A percentile compares a stretch with the other conserved stretches of the same genome.
phyloP scores from a whole-genome alignment of 1,140 invertebrate species.

The Diorhabda carinulata region DNA sequence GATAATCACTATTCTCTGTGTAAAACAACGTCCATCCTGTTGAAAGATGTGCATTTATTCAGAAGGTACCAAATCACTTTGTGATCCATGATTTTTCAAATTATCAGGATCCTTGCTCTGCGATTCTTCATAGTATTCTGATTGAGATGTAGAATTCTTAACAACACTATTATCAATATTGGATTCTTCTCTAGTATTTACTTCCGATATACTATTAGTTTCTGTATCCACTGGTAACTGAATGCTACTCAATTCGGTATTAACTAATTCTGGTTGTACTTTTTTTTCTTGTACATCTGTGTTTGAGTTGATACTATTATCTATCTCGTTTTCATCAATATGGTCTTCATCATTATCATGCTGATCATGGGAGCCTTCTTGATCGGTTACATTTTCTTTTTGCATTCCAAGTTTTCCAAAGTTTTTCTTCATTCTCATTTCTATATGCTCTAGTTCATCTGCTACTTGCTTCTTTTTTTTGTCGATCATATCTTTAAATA shows the following conservation, averaged over 20 bases:
- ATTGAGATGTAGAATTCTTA: too few relatives aligned
- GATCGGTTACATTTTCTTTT: slow-evolving; percentile 21
- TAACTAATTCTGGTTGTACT: background rate
- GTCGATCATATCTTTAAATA: slow-evolving; percentile 49
- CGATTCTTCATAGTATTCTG: too few relatives aligned
- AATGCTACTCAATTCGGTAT: background rate
- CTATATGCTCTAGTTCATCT: slow-evolving; percentile 42
- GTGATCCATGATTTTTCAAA: too few relatives aligned
- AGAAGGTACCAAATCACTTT: too few relatives aligned
- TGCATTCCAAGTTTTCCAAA: slow-evolving; percentile 34
- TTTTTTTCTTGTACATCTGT: background rate
- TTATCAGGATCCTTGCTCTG: too few relatives aligned
- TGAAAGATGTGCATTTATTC: too few relatives aligned
- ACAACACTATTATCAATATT: too few relatives aligned
- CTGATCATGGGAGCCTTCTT: slow-evolving; percentile 19
- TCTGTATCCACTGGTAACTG: background rate
- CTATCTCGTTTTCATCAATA: background rate
- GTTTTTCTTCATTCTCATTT: slow-evolving; percentile 40
- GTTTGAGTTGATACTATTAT: background rate
- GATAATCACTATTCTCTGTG: too few relatives aligned
- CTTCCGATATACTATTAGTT: too few relatives aligned
- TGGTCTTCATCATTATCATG: slow-evolving; percentile 16
- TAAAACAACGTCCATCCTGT: too few relatives aligned
- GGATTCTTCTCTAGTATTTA: too few relatives aligned
- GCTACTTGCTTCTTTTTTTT: slow-evolving; percentile 40